Conservation (phyloP, 2,113 vertebrate genomes). For the Misgurnus anguillicaudatus region DNA sequence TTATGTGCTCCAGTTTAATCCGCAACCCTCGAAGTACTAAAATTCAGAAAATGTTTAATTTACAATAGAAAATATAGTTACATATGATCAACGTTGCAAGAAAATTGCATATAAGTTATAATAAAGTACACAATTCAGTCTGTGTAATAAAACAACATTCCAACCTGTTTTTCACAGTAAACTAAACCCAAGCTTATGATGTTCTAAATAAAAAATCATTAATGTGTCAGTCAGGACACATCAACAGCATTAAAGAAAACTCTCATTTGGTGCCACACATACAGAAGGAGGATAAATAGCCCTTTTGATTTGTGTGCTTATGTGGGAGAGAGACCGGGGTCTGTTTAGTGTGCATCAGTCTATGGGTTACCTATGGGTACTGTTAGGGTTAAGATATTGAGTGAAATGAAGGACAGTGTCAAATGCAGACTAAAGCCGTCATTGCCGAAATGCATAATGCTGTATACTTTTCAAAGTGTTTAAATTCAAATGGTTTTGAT, state of each 20-base stretch:
- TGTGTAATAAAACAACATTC: slow-evolving; percentile 32
- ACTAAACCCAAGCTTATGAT: not conserved
- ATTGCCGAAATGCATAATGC: not conserved
- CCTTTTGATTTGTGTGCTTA: not conserved
- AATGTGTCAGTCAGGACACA: not conserved
- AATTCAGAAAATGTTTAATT: not conserved
- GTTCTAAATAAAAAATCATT: not conserved
- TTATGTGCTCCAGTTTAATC: not conserved
- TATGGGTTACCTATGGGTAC: not conserved
- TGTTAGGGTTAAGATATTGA: not conserved
- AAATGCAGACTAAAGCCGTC: not conserved
- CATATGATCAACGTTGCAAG: slow-evolving; percentile 2
- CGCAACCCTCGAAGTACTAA: not conserved
- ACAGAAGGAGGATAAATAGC: not conserved
- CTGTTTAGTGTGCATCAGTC: not conserved
- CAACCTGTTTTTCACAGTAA: slow-evolving; percentile 35
- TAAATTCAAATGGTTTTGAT: not conserved
- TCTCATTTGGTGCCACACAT: not conserved
- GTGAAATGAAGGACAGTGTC: slow-evolving; percentile 9
- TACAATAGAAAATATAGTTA: slow-evolving; percentile 22
- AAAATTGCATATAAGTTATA: slow-evolving; percentile 31
- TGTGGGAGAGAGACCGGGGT: not conserved
- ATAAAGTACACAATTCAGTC: slow-evolving; percentile 28
- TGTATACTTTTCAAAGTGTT: not conserved
- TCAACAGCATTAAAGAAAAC: slow-evolving; percentile 7